Percentiles rank a stretch among this genome's conserved stretches.
These are phyloP conservation scores for Drosophila ambigua DNA, from an alignment of 1,140 invertebrate species.

Conservation along the genomic window DNA sequence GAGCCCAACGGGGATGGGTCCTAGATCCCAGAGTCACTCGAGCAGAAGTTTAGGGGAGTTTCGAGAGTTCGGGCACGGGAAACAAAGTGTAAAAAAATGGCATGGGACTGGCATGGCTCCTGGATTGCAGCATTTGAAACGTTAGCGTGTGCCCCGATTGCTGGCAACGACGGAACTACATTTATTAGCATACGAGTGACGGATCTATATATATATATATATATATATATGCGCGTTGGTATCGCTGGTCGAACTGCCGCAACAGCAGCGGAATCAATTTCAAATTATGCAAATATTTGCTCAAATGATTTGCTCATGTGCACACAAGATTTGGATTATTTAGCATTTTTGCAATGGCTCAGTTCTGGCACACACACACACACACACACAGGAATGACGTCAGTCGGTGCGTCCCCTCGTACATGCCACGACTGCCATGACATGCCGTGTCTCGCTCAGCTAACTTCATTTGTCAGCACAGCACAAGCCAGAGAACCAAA, in stretches of 20 bases:
- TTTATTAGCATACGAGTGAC: too few species aligned
- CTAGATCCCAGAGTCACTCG: slow-evolving; percentile 40
- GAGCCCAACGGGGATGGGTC: not conserved
- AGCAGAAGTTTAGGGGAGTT: slow-evolving; percentile 37
- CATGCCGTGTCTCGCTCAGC: slow-evolving; percentile 12
- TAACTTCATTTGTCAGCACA: slow-evolving; percentile 30
- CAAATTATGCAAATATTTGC: slow-evolving; percentile 52
- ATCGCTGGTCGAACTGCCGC: not conserved
- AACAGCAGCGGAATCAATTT: slow-evolving; percentile 39
- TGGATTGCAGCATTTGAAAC: too few species aligned
- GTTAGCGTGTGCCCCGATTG: too few species aligned
- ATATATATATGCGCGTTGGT: too few species aligned
- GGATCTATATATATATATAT: too few species aligned
- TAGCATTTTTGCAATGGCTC: slow-evolving; percentile 22
- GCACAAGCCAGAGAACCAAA: not conserved
- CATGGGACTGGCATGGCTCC: not conserved
- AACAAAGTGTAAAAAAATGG: slow-evolving; percentile 14
- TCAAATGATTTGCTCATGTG: slow-evolving; percentile 52
- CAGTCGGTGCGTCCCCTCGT: slow-evolving; percentile 18
- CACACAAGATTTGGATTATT: slow-evolving; percentile 42
- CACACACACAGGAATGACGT: slow-evolving; percentile 20
- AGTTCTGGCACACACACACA: too few species aligned
- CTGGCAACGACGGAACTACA: too few species aligned
- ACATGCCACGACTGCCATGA: slow-evolving; percentile 35
- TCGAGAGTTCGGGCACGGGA: slow-evolving; percentile 6